Conservation (phyloP, 1,140 invertebrate species). For the Leptonema lineaticorne region DNA sequence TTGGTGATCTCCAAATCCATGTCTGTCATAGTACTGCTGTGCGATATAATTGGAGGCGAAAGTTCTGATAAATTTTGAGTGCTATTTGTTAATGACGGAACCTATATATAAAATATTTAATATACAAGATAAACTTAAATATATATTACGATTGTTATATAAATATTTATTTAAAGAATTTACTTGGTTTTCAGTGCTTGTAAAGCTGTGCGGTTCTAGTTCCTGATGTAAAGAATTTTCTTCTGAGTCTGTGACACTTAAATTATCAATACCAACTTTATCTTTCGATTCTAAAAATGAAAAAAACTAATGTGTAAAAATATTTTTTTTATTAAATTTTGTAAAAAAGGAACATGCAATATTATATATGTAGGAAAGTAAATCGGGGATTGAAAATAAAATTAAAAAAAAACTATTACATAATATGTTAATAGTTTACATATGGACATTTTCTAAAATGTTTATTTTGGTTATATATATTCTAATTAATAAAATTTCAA, state of each 20-base stretch:
- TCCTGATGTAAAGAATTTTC: slow-evolving; percentile 53
- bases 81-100: slow-evolving; percentile 54
- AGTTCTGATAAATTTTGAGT: slow-evolving; percentile 50
- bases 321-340: too few relatives aligned
- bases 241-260: slow-evolving; percentile 52
- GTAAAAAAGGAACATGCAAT: too few relatives aligned
- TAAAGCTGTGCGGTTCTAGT: slow-evolving; percentile 51
- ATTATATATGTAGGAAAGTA: too few relatives aligned
- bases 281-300: slow-evolving; percentile 49
- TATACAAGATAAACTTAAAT: slow-evolving; percentile 10
- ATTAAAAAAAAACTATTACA: too few relatives aligned
- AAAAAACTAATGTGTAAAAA: too few relatives aligned
- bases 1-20: slow-evolving; percentile 46
- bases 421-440: too few relatives aligned
- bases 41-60: slow-evolving; percentile 35
- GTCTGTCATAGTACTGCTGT: slow-evolving; percentile 40
- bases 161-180: too few relatives aligned
- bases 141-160: too few relatives aligned
- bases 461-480: too few relatives aligned
- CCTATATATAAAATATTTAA: slow-evolving; percentile 42
- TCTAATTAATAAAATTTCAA: too few relatives aligned
- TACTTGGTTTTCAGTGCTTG: slow-evolving; percentile 56
- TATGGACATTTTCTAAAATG: too few relatives aligned
- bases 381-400: too few relatives aligned
- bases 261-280: slow-evolving; percentile 51